Base-by-base conservation (phyloP, 2,113 vertebrate genomes). In the Ophiodon elongatus region DNA sequence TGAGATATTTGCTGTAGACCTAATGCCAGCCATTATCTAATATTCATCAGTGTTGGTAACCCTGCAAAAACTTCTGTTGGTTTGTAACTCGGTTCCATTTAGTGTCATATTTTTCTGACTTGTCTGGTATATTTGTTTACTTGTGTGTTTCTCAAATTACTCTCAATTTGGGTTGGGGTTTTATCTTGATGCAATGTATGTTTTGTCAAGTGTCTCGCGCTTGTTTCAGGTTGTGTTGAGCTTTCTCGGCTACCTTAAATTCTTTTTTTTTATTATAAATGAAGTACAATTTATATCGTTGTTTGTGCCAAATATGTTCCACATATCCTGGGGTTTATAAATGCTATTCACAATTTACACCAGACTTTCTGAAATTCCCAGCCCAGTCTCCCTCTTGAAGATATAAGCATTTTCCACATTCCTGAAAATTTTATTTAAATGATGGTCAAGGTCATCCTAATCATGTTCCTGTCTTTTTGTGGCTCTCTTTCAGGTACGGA, bases 401-500 rank as follows among this genome's bases (percentile, higher is more conserved):
- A 35, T n/a, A 68, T 10, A 35, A 25, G 11, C 10, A 1, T 60
- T 59, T 60, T 41, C 37, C 41, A 67, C 1, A 43, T 43, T 52
- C 17, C n/a, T 43, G n/a, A 43, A 64, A 67, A 14, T 67, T 10
- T 27, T 15, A 70, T 15, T 60, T 63, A 3, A 64, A 45, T 54
- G 13, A 15, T 7, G 50, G 3, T 2, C 21, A 68, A 14, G 2
- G 10, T 75, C 25, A 62, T 31, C 4, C 33, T 3, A 57, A 4
- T 73, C 5, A 6, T 52, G 35, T 25, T 4, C 21, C 7, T 45
- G 13, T 72, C 13, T 59, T 69, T 2, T 71, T 47, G 4, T 78
- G 17, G 54, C 6, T 77, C 6, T 73, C 7, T 77, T 62, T 71
- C 76, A 98, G 98, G 88, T 97, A 94, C 21, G 97, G 98, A 66